Evolutionary conservation across 1,140 invertebrate species (phyloP), one percentile per base, ranked within the genome.

Genomic region (Sitodiplosis mosellana): DNA sequence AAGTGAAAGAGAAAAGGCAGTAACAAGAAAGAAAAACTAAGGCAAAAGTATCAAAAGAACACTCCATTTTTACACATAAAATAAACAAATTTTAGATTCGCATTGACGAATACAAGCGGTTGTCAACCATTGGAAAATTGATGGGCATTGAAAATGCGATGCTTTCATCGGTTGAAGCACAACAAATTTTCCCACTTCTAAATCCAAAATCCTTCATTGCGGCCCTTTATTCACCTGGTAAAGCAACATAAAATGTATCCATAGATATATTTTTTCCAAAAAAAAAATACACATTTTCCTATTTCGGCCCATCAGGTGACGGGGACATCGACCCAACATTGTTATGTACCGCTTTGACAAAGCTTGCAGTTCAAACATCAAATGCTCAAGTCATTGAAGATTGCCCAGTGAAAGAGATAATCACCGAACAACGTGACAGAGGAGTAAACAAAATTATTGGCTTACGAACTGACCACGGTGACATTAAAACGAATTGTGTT

Each of bases 311-410:
- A n/a, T 80, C 85, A 0, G 73, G 73, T 15, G 87, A 91, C 67
- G 87, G 87, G 1, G 76, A 76, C 11, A 73, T 85, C 40, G 87
- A 92, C 63, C 86, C 88, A 0, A 72, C 80, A 0, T 83, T 83
- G 69, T 73, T 85, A 19, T 83, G 85, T 54, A 72, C 72, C 8
- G 80, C 85, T 0, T 66, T 92, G 2, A 74, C 76, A 0, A 76
- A 78, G 65, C 75, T 71, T 21, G 80, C 86, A 2, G 83, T 80
- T 55, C 77, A 70, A 1, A 70, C 67, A 45, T 71, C 75, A 48
- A 85, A 84, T 27, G 83, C 72, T 19, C 73, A 80, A 67, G 82
- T 88, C 59, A 63, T 60, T 42, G 85, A 90, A 66, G 70, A 84
- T 21, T 84, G 80, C 55, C 70, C 75, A 19, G 83, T 89, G 0